These are phyloP conservation scores for Atta cephalotes DNA, from an alignment of 1,140 invertebrate species.

Conservation along the genomic window DNA sequence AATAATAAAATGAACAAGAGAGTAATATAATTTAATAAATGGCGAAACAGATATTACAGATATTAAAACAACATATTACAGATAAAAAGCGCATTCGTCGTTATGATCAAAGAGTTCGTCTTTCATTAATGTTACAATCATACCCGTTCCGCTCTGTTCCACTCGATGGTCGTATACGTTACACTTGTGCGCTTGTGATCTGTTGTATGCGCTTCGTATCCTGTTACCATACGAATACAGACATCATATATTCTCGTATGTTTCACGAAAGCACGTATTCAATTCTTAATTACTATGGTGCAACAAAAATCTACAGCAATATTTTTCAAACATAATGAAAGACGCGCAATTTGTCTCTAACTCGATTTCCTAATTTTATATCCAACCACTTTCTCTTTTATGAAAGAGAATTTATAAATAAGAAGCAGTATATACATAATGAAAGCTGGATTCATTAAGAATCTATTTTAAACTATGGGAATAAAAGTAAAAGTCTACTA, in stretches of 20 bases:
- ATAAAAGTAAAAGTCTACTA: neutral
- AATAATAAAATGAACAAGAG: neutral
- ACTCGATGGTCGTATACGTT: slow-evolving; percentile 52
- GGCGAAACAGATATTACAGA: neutral
- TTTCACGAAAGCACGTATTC: slow-evolving; percentile 21
- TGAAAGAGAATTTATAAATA: neutral
- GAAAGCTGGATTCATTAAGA: neutral
- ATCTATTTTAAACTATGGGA: neutral
- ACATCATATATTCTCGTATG: slow-evolving; percentile 41
- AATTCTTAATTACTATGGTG: slow-evolving; percentile 33
- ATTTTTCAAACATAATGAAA: neutral
- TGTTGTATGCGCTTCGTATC: slow-evolving; percentile 36
- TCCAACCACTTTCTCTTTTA: slow-evolving; percentile 22
- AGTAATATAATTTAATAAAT: slow-evolving; percentile 31
- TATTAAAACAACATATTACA: neutral
- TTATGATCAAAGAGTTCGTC: slow-evolving; percentile 30
- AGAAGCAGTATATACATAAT: neutral
- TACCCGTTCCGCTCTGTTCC: slow-evolving; percentile 50
- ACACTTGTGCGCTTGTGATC: slow-evolving; percentile 55
- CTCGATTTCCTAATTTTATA: neutral
- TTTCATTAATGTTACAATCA: slow-evolving; percentile 44
- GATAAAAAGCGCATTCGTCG: neutral
- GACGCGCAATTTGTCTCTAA: slow-evolving; percentile 8
- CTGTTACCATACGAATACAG: slow-evolving; percentile 40
- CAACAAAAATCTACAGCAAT: neutral